Evolutionary conservation across 2,113 vertebrate species (phyloP).

Genomic region (Ailuropoda melanoleuca): DNA sequence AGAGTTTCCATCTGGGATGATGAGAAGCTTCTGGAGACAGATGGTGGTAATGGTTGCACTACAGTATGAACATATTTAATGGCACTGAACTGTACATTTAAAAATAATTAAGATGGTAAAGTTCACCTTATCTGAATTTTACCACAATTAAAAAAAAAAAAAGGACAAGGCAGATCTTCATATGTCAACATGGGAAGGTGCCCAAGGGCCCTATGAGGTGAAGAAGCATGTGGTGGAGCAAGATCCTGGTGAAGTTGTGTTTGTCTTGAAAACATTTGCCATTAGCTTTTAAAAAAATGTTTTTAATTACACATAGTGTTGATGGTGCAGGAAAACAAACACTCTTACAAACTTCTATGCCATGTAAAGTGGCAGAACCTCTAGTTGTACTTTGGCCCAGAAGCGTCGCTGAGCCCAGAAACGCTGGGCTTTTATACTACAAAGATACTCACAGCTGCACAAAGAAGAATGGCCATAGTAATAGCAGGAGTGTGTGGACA

Average conservation of each 20-base stretch:
- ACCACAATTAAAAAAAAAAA: background rate
- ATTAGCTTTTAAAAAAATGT: background rate
- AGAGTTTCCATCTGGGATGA: background rate
- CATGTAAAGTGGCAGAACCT: background rate
- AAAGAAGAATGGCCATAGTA: accelerated
- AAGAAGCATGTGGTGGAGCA: background rate
- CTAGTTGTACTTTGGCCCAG: background rate
- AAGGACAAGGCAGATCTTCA: background rate
- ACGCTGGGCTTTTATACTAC: background rate
- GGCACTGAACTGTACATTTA: background rate
- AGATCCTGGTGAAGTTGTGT: background rate
- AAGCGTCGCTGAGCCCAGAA: background rate
- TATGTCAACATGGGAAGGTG: background rate
- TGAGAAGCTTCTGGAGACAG: background rate
- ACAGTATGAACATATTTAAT: background rate
- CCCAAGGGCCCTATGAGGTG: background rate
- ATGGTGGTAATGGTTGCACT: no score
- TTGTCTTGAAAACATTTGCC: background rate
- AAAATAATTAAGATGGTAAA: background rate
- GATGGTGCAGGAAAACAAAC: background rate
- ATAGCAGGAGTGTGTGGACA: no score
- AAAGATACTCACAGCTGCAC: background rate
- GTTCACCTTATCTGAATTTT: background rate
- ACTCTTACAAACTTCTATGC: background rate
- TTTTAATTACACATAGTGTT: background rate